These are phyloP conservation scores for Cervus canadensis DNA, from an alignment of 2,113 vertebrate species.

Conservation along the genomic window DNA sequence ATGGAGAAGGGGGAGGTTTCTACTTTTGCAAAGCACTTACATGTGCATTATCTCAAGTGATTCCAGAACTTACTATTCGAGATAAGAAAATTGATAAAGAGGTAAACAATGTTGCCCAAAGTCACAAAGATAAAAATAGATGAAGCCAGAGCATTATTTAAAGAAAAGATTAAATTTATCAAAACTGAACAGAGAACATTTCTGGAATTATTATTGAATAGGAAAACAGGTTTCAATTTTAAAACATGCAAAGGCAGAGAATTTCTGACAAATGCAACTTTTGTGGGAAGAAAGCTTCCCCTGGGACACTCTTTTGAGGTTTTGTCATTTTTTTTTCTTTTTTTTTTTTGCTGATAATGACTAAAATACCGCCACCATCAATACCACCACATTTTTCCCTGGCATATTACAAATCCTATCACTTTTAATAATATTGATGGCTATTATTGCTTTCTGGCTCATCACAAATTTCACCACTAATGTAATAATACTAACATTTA, in stretches of 20 bases:
- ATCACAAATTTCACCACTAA: not conserved
- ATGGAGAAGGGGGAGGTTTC: not conserved
- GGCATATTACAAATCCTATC: not conserved
- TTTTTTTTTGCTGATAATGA: not conserved
- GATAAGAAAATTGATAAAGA: not conserved
- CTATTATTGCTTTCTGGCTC: not conserved
- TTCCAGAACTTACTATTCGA: not conserved
- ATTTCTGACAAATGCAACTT: not conserved
- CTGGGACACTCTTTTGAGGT: not conserved
- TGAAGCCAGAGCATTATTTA: not conserved
- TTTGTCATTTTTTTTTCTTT: not conserved
- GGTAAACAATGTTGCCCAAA: not conserved
- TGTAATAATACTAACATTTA: too few relatives aligned
- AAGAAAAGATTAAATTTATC: not conserved
- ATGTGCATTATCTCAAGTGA: not conserved
- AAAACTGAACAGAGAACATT: not conserved
- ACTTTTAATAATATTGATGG: not conserved
- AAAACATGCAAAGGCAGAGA: not conserved
- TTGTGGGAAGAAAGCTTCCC: not conserved
- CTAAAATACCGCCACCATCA: not conserved
- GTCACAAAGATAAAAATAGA: not conserved
- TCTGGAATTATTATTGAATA: not conserved
- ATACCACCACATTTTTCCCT: not conserved
- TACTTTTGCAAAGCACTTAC: not conserved
- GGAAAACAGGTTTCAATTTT: not conserved